Conservation (phyloP, 2,797 vertebrate genomes). For the Salmo trutta region DNA sequence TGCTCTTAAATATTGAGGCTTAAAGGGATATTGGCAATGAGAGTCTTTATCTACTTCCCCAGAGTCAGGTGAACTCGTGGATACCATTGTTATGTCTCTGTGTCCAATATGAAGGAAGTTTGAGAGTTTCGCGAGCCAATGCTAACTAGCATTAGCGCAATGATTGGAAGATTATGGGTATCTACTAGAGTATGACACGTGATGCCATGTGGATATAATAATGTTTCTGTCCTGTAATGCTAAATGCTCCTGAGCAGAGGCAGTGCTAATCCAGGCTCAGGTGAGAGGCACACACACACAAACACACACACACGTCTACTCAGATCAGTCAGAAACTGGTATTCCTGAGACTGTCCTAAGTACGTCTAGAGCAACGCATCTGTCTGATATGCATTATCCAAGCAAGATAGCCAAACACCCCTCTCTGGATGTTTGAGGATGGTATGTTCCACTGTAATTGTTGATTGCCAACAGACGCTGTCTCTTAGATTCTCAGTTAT, state of each 20-base stretch:
- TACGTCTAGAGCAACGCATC: background rate
- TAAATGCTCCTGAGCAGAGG: background rate
- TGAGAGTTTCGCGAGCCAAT: too few species aligned
- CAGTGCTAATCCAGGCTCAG: background rate
- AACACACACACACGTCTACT: background rate
- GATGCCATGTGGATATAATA: background rate
- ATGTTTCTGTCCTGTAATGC: background rate
- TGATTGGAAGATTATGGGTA: too few species aligned
- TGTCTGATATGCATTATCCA: background rate
- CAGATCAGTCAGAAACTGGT: background rate
- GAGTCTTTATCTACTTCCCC: too few species aligned
- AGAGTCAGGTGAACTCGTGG: too few species aligned
- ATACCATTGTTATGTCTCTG: too few species aligned
- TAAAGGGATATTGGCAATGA: too few species aligned
- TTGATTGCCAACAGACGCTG: background rate
- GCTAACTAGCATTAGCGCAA: too few species aligned
- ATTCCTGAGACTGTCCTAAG: background rate
- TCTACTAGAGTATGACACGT: too few species aligned
- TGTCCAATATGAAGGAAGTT: too few species aligned
- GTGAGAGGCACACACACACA: background rate
- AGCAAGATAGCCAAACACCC: background rate
- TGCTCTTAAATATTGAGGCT: background rate
- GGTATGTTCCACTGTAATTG: background rate
- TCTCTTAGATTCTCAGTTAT: background rate
- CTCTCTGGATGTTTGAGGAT: background rate